Base-by-base conservation (phyloP, 2,797 vertebrate species). In the Pampus argenteus region DNA sequence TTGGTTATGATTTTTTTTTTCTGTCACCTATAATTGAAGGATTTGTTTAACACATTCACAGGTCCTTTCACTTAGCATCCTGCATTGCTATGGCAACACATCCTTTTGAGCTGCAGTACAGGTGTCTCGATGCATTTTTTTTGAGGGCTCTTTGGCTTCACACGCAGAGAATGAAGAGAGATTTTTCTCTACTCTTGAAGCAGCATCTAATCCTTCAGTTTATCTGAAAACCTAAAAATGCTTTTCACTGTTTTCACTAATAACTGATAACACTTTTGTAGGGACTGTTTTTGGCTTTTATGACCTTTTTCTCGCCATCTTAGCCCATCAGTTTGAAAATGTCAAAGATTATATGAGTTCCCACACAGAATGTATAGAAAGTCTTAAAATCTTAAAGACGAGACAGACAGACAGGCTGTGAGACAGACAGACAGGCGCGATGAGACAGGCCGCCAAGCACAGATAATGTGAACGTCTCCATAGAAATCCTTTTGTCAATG, bases 401-500 rank as follows among this genome's bases (percentile, higher is more conserved):
- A 50, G 38, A 36, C 50, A 36, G 6, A 10, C 47, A 62, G 47
- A 44, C 9, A 69, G 31, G 18, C 6, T 48, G 42, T 31, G 22
- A 34, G 47, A 50, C 13, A 47, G 40, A 18, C 18, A 49, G 26
- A 59, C 60, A 38, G 71, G 71, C 25, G 23, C 2, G 23, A 51
- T 63, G 58, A 76, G 72, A 34, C 70, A 34, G 64, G 23, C 6
- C 14, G 58, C 66, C 56, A 49, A 51, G 74, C 74, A 67, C 59
- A 77, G 74, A 83, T 82, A 76, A 81, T 84, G 77, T 66, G 66
- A 78, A 52, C 1, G 57, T 83, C 82, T 88, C 79, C 66, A 79
- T 52, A 86, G 80, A 81, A 88, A 87, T 84, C 68, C 68, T 78
- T 88, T 82, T 86, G 88, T 88, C 87, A 86, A 74, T 87, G 88